These are phyloP conservation scores for Plumapathes pennacea DNA, from an alignment of 92 coral and sea anemone genomes.

Conservation along the genomic window DNA sequence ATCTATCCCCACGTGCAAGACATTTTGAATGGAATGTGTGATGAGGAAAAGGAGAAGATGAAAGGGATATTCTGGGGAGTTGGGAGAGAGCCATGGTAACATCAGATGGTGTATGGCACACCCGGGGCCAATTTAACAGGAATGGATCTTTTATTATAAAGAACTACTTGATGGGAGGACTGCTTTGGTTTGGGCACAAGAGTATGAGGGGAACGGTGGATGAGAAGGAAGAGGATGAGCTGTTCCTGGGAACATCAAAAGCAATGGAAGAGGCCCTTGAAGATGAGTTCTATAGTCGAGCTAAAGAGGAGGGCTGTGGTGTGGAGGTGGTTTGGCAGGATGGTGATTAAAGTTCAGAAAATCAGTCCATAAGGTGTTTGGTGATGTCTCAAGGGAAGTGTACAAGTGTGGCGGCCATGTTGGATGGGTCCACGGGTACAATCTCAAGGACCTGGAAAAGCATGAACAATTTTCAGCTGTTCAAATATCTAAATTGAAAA, in stretches of 20 bases:
- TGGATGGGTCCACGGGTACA: conserved; percentile 41
- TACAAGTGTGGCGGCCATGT: conserved; percentile 55
- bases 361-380: conserved; percentile 19
- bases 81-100: conserved; percentile 22
- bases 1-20: conserved; percentile 16
- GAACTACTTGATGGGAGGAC: conserved; percentile 41
- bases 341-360: conserved; percentile 23
- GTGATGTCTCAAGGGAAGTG: conserved; percentile 11
- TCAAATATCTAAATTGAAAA: conserved; percentile 7
- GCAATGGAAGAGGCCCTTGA: conserved; percentile 38
- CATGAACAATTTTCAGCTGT: conserved; percentile 7
- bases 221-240: conserved; percentile 30
- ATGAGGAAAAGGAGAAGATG: conserved; percentile 19
- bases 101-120: conserved; percentile 48
- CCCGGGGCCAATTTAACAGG: conserved; percentile 25
- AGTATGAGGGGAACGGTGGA: conserved; percentile 38
- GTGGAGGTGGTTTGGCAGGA: conserved; percentile 51
- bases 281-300: conserved; percentile 24
- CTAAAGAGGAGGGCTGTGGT: conserved; percentile 16
- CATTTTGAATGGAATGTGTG: conserved; percentile 10
- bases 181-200: conserved; percentile 52
- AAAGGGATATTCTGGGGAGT: conserved; percentile 11
- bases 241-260: conserved; percentile 32
- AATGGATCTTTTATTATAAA: conserved; percentile 18
- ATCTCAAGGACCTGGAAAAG: conserved; percentile 27